Conservation (phyloP, 2,888 invertebrate genomes). For the Andrena marginata region DNA sequence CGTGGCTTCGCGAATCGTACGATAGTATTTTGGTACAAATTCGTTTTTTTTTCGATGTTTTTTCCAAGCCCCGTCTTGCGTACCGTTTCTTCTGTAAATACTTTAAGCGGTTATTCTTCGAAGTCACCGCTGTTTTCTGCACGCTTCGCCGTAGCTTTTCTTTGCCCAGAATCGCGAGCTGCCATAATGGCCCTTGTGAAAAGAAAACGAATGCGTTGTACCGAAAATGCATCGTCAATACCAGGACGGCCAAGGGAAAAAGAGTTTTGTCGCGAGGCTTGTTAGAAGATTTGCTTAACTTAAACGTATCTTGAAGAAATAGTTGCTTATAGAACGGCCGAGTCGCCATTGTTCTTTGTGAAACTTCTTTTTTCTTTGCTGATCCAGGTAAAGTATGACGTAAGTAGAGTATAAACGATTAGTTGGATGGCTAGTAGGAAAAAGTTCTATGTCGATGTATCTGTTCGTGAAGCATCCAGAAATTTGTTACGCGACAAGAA, state of each 20-base stretch:
- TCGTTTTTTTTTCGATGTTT: conserved; percentile 9
- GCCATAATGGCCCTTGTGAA: neutral
- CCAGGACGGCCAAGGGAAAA: conserved; percentile 29
- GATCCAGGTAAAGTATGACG: conserved; percentile 21
- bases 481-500: neutral
- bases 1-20: neutral
- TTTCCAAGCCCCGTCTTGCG: neutral
- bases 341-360: neutral
- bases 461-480: conserved; percentile 46
- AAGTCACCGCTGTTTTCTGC: neutral
- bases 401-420: conserved; percentile 40
- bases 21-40: conserved; percentile 25
- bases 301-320: neutral
- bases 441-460: conserved; percentile 43
- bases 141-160: neutral
- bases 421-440: conserved; percentile 30
- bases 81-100: neutral
- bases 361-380: conserved; percentile 48
- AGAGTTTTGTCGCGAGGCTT: conserved; percentile 31
- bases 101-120: neutral
- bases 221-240: conserved; percentile 36
- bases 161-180: neutral
- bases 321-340: neutral
- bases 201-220: conserved; percentile 33
- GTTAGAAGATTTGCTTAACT: neutral